phyloP scores from a whole-genome alignment of 2,797 vertebrate species.

The Gambelia wislizenii region DNA sequence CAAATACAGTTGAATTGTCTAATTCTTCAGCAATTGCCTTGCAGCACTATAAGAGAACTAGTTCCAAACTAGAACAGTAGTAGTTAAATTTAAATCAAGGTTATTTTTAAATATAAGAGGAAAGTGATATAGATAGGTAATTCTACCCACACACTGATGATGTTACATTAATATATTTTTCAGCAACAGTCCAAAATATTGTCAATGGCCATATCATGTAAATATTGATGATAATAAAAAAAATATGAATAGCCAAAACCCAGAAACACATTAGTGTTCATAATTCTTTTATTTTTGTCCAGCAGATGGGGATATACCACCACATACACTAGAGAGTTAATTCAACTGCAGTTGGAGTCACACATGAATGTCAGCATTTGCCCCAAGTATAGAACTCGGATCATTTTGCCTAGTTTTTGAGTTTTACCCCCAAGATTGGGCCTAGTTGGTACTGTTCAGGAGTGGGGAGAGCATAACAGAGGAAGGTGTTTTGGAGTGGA shows the following conservation, averaged over 20 bases:
- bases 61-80: slow-evolving; percentile 1
- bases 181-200: neutral
- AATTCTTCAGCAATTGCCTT: slow-evolving; percentile 39
- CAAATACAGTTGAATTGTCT: slow-evolving; percentile 75
- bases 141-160: neutral
- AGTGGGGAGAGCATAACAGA: neutral
- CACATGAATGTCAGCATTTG: neutral
- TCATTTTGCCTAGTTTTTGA: neutral
- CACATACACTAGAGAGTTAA: too few relatives aligned
- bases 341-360: neutral
- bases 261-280: neutral
- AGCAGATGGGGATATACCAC: neutral
- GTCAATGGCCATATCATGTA: neutral
- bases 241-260: neutral
- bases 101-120: neutral
- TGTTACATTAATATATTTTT: neutral
- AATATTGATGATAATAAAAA: neutral
- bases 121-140: neutral
- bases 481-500: neutral
- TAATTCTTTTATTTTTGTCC: neutral
- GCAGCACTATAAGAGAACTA: neutral
- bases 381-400: neutral
- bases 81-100: neutral
- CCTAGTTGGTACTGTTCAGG: neutral
- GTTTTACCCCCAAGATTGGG: neutral